phyloP scores from a whole-genome alignment of 2,888 invertebrate genomes.

The Caenorhabditis japonica region DNA sequence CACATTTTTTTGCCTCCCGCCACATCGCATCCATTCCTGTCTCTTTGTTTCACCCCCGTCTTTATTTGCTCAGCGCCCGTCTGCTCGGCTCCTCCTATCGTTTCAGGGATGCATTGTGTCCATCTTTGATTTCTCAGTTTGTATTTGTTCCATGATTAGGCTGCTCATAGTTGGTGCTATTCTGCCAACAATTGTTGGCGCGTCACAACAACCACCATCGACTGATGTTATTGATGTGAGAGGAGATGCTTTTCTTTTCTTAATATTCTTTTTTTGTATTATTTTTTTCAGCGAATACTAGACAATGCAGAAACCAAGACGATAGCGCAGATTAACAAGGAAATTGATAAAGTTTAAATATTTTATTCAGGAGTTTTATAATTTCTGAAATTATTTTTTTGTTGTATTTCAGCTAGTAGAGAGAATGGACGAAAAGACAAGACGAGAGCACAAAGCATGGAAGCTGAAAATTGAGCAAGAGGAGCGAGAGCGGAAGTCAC shows the following conservation, averaged over 20 bases:
- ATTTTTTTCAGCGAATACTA: conserved; percentile 40
- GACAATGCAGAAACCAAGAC: conserved; percentile 48
- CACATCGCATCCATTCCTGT: conserved; percentile 6
- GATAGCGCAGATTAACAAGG: conserved; percentile 46
- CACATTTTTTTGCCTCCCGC: too few species aligned
- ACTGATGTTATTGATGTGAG: conserved; percentile 36
- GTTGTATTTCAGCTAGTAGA: conserved; percentile 40
- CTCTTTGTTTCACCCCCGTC: conserved; percentile 26
- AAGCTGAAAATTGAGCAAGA: conserved; percentile 45
- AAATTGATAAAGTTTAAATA: conserved; percentile 30
- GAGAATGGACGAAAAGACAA: conserved; percentile 34
- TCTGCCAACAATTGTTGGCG: neutral
- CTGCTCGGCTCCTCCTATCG: conserved; percentile 10
- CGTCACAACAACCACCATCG: conserved; percentile 13
- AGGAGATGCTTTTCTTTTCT: neutral
- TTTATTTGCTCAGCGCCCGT: conserved; percentile 25
- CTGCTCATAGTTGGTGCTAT: conserved; percentile 6
- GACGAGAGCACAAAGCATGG: conserved; percentile 48
- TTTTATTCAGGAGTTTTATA: too few species aligned
- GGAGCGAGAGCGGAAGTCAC: conserved; percentile 35
- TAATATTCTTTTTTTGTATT: neutral
- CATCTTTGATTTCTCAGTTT: conserved; percentile 7
- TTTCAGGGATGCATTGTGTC: conserved; percentile 5
- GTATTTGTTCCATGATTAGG: conserved; percentile 13
- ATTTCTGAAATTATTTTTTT: too few species aligned